A percentile compares a stretch with the other conserved stretches of the same genome.
Evolutionary conservation across 2,888 invertebrate genomes (phyloP).

Genomic region (Stenolophus ochropezus): DNA sequence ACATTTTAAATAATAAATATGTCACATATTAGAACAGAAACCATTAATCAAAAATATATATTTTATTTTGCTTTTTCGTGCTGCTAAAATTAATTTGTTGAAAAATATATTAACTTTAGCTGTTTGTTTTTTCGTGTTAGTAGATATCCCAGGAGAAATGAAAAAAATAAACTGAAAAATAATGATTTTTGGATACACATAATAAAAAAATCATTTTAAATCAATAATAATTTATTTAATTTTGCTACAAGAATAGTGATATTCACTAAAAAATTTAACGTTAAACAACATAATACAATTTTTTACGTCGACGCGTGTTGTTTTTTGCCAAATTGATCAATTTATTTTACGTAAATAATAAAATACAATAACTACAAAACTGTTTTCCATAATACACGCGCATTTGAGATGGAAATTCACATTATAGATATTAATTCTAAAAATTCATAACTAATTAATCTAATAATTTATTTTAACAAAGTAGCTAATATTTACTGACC

Average conservation of each 20-base stretch:
- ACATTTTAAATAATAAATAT: too few species aligned
- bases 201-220: conserved; percentile 14
- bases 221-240: conserved; percentile 49
- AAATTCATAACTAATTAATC: conserved; percentile 28
- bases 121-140: too few species aligned
- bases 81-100: too few species aligned
- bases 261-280: conserved; percentile 14
- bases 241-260: conserved; percentile 47
- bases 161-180: too few species aligned
- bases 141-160: too few species aligned
- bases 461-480: conserved; percentile 20
- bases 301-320: conserved; percentile 21
- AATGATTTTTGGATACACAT: too few species aligned
- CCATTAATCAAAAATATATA: too few species aligned
- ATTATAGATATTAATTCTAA: not conserved
- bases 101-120: too few species aligned
- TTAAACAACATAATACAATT: conserved; percentile 20
- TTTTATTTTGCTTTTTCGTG: too few species aligned
- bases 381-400: conserved; percentile 23
- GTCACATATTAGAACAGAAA: too few species aligned
- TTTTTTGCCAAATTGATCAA: not conserved
- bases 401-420: not conserved
- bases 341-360: conserved; percentile 27
- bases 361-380: conserved; percentile 40
- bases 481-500: conserved; percentile 2